Percentiles rank a stretch among this genome's conserved stretches.
Evolutionary conservation across 2,797 vertebrate genomes (phyloP).

Genomic region (Cossypha niveicapilla): DNA sequence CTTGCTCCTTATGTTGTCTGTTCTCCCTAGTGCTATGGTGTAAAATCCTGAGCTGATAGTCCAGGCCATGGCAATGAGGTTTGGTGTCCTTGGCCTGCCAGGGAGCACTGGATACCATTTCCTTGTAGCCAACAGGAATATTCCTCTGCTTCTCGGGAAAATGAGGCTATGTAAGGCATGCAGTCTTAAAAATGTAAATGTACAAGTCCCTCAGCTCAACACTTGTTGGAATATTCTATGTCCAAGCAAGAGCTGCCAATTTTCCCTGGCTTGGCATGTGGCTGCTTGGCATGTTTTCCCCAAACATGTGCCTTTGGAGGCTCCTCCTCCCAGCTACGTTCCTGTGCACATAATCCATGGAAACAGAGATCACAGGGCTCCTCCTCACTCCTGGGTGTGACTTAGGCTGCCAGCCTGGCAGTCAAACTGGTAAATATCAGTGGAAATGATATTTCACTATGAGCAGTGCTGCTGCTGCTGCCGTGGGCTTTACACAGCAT

Average conservation of each 20-base stretch:
- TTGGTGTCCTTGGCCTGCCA: background rate
- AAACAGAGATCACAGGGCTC: background rate
- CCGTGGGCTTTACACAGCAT: rapidly evolving
- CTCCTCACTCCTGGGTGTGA: background rate
- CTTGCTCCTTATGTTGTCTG: background rate
- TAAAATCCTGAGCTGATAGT: background rate
- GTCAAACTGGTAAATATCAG: background rate
- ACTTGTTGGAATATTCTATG: background rate
- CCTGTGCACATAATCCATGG: background rate
- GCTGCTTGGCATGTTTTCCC: background rate
- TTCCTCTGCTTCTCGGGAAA: background rate
- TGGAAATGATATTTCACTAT: background rate
- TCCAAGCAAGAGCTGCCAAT: background rate
- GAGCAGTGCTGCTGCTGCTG: background rate
- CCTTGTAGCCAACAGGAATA: background rate
- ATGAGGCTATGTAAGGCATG: background rate
- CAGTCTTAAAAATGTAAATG: background rate
- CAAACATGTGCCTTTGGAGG: background rate
- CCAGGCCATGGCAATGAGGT: background rate
- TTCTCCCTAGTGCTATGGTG: background rate
- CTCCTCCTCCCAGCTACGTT: rapidly evolving
- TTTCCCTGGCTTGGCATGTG: background rate
- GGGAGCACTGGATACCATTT: background rate
- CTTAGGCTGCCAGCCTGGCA: background rate
- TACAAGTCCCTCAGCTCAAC: background rate